Evolutionary conservation across 2,888 invertebrate genomes (phyloP), one percentile per base, ranked within the genome.

Genomic region (Nebria salina): DNA sequence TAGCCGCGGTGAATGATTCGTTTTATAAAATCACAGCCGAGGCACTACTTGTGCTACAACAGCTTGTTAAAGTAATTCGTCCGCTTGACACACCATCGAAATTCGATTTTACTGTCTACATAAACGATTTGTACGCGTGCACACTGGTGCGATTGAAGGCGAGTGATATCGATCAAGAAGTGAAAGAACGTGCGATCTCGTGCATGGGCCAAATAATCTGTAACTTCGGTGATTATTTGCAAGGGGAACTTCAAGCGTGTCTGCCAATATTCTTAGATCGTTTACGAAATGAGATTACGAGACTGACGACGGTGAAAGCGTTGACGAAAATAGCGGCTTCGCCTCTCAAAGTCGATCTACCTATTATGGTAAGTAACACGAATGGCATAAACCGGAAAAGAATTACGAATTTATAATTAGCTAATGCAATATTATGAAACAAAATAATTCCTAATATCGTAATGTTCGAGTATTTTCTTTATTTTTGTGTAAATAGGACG

Each of bases 1-100:
- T 98, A 74, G 91, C 94, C 82, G 95, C 97, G 65, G 98, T 99
- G 34, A 94, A 95, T 77, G 99, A 99, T 91, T 94, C 95, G 72
- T 99, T 99, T 91, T 99, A 99, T 90, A 99, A 99, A 91, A 98
- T 99, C 85, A 97, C 98, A 1, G 98, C 98, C 0, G 99, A 99
- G 89, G 98, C 98, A 1, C 90, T 99, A 78, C 90, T 96, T 34
- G 98, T 98, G 20, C 91, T 98, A 83, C 98, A 98, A 88, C 96
- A 97, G 83, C 91, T 99, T 82, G 97, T 98, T 34, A 96, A 96
- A 90, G 97, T 98, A 75, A 96, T 98, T 86, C 92, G 97, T 41
- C 98, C 98, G 0, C 89, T 96, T 74, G 94, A 95, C 93, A 87
- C 66, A 42, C 75, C 74, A 42, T 76, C 75, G 6, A 75, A 65